Conservation (phyloP, 2,888 invertebrate species). For the Ceraclea dissimilis region DNA sequence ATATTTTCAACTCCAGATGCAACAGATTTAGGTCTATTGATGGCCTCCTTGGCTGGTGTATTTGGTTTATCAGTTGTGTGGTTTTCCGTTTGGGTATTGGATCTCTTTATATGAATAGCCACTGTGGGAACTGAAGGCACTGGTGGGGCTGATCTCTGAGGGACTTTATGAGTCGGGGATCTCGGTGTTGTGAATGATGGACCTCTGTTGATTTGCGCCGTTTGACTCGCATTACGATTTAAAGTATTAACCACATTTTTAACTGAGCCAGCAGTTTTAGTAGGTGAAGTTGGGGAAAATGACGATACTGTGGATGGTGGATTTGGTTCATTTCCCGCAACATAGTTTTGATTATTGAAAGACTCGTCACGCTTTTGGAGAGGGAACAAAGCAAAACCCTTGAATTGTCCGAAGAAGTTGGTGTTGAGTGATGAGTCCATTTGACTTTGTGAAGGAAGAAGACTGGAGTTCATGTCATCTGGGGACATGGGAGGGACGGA, state of each 20-base stretch:
- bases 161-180: constrained; percentile 39
- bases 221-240: constrained; percentile 25
- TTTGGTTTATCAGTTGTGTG: constrained; percentile 36
- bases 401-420: constrained; percentile 79
- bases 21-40: constrained; percentile 43
- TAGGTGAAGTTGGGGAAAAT: constrained; percentile 19
- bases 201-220: constrained; percentile 27
- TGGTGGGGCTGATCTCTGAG: constrained; percentile 55
- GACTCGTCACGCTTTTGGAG: constrained; percentile 39
- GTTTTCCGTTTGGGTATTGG: constrained; percentile 30
- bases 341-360: constrained; percentile 21
- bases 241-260: constrained; percentile 17
- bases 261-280: constrained; percentile 8
- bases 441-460: constrained; percentile 48
- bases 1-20: constrained; percentile 38
- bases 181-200: constrained; percentile 31
- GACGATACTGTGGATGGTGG: constrained; percentile 27
- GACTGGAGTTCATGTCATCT: constrained; percentile 65
- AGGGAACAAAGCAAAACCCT: constrained; percentile 73
- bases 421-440: constrained; percentile 41
- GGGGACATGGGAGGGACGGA: constrained; percentile 39
- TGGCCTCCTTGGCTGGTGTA: constrained; percentile 40
- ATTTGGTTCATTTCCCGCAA: constrained; percentile 17
- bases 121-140: constrained; percentile 50
- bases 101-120: constrained; percentile 28